Evolutionary conservation across 1,140 invertebrate genomes (phyloP), one percentile per base, ranked within the genome.

Genomic region (Eubasilissa regina): DNA sequence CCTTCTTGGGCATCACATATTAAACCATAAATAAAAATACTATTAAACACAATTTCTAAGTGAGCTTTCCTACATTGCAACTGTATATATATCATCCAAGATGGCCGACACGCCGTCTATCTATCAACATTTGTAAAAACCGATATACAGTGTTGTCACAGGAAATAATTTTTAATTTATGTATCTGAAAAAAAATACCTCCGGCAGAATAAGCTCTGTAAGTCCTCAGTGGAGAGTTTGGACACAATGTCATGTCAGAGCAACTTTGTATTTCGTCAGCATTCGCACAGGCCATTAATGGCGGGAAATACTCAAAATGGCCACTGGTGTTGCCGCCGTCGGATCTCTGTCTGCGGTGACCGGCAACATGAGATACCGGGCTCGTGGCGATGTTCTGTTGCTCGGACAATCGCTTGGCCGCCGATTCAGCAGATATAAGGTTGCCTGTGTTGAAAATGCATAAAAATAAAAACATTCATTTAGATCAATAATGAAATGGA

Each of bases 211-310:
- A 77, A n/a, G 70, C 77, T 15, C 82, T 10, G 64, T 56, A 75
- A 7, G 74, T 74, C 73, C 75, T 55, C 48, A 75, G 77, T 13
- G 82, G 82, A 25, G 82, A 79, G 68, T 83, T 83, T 44, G 82
- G 82, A 70, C 82, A 83, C 19, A 83, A 70, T n/a, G 82, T 83
- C 68, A 78, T 73, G 62, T 83, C 80, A 19, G 77, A 79, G 66
- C 58, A 77, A 56, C 56, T 75, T 48, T 70, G 15, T n/a, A 25
- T 12, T 1, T 77, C 73, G 0, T 80, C 76, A 35, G 53, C 45
- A 10, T 12, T 62, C 35, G 51, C n/a, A 48, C 35, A 70, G 15
- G 62, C 25, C 45, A 15, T 21, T 8, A 72, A 19, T 10, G 77
- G 77, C 7, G 77, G 68, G 45, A 60, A 78, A 35, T 78, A 48